phyloP scores from a whole-genome alignment of 2,113 vertebrate genomes.

The Bubo blakistoni region DNA sequence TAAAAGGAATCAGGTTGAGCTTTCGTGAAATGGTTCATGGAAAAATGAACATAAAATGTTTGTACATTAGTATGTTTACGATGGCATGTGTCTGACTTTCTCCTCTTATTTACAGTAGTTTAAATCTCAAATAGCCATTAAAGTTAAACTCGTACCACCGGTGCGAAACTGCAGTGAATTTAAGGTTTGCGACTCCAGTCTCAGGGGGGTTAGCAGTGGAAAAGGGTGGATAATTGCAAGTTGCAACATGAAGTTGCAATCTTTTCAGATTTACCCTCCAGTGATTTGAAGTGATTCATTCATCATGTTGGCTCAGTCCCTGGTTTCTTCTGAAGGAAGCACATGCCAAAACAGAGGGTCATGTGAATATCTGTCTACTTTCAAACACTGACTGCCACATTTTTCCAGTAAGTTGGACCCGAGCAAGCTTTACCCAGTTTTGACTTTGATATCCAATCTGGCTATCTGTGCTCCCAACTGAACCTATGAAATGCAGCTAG shows the following conservation, averaged over 20 bases:
- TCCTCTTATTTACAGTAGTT: background rate
- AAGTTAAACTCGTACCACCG: background rate
- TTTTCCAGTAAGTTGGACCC: background rate
- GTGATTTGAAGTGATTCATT: slow-evolving; percentile 14
- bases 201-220: background rate
- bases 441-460: background rate
- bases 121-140: background rate
- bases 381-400: background rate
- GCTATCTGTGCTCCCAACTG: background rate
- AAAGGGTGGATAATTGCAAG: background rate
- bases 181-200: background rate
- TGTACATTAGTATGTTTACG: background rate
- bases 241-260: background rate
- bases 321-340: background rate
- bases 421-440: background rate
- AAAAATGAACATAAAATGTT: background rate
- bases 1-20: background rate
- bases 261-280: background rate
- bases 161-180: background rate
- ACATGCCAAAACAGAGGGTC: background rate
- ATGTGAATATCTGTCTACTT: background rate
- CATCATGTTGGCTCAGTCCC: background rate
- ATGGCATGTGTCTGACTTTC: background rate
- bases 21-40: background rate
- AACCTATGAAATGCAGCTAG: background rate